Percentiles rank a stretch among this genome's conserved stretches.
These are phyloP conservation scores for Podarcis muralis DNA, from an alignment of 2,113 vertebrate species.

Conservation along the genomic window DNA sequence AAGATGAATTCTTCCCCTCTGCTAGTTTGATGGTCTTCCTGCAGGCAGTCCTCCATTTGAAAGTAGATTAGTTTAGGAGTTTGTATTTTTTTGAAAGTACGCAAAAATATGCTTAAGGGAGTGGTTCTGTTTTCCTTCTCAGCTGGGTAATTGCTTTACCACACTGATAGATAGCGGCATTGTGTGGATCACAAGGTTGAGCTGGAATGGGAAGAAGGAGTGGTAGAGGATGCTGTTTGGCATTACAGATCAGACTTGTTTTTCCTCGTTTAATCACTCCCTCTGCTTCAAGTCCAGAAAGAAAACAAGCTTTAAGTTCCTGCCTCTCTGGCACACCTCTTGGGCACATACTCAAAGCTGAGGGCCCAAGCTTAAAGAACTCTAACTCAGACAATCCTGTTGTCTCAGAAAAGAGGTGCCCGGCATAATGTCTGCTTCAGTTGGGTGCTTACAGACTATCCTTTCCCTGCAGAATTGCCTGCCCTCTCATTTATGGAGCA, in stretches of 20 bases:
- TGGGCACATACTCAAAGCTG: neutral
- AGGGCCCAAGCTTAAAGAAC: neutral
- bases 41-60: neutral
- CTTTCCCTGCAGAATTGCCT: neutral
- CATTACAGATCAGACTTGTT: neutral
- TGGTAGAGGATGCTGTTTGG: neutral
- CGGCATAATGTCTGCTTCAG: neutral
- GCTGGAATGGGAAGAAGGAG: slow-evolving; percentile 4
- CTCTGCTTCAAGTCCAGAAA: slow-evolving; percentile 38
- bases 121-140: neutral
- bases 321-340: neutral
- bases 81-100: neutral
- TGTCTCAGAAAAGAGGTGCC: neutral
- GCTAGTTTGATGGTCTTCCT: accelerated
- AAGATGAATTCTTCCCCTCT: neutral
- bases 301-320: slow-evolving; percentile 34
- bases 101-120: neutral
- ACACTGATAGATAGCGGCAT: neutral
- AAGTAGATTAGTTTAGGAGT: neutral
- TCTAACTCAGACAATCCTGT: neutral
- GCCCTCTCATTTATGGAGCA: neutral
- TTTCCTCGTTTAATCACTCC: slow-evolving; percentile 11
- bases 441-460: neutral
- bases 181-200: neutral
- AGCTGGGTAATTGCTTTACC: neutral